These are phyloP conservation scores for Chloebia gouldiae DNA, from an alignment of 2,113 vertebrate species.

Conservation along the genomic window DNA sequence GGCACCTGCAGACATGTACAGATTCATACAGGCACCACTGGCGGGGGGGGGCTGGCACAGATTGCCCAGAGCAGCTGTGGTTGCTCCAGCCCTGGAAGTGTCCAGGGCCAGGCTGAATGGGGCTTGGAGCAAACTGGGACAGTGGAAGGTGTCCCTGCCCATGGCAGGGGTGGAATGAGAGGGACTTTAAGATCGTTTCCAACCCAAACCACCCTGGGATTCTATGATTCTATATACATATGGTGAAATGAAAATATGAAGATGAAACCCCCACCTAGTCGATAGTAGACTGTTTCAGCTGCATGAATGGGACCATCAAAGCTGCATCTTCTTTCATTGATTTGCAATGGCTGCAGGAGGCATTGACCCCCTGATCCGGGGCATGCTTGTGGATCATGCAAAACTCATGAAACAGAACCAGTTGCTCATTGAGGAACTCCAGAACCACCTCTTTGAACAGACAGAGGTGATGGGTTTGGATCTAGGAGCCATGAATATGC, in stretches of 20 bases:
- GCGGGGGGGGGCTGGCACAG: background rate
- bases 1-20: background rate
- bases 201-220: background rate
- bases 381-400: slow-evolving; percentile 73
- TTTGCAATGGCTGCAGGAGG: slow-evolving; percentile 69
- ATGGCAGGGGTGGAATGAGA: background rate
- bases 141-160: background rate
- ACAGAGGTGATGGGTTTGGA: slow-evolving; percentile 71
- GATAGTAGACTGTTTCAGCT: background rate
- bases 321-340: background rate
- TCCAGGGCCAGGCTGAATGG: rapidly evolving
- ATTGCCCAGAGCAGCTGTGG: background rate
- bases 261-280: background rate
- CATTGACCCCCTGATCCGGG: slow-evolving; percentile 80
- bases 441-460: slow-evolving; percentile 83
- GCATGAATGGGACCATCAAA: background rate
- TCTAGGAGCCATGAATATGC: slow-evolving; percentile 82
- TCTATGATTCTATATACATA: background rate
- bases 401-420: slow-evolving; percentile 81
- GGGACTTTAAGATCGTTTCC: background rate
- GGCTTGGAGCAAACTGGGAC: background rate
- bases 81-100: background rate
- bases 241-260: background rate
- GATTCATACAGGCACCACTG: too few relatives aligned
- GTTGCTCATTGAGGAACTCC: slow-evolving; percentile 79